These are phyloP conservation scores for Cephonodes hylas DNA, from an alignment of 2,888 invertebrate genomes.

Conservation along the genomic window DNA sequence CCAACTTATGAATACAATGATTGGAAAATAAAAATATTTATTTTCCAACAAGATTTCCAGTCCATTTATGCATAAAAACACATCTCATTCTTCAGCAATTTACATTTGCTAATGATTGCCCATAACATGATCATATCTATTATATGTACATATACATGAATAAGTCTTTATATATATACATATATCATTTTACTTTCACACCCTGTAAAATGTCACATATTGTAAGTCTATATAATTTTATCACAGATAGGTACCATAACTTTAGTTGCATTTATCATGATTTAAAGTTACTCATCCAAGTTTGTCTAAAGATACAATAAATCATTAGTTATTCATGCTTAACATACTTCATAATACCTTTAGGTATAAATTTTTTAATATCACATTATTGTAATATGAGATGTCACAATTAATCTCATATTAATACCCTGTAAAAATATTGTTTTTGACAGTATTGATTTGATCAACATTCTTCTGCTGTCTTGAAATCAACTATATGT, in stretches of 20 bases:
- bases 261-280: neutral
- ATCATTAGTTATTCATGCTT: neutral
- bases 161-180: neutral
- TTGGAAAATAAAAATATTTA: too few species aligned
- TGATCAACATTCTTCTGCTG: slow-evolving; percentile 16
- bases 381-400: slow-evolving; percentile 3
- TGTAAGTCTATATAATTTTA: slow-evolving; percentile 17
- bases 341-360: neutral
- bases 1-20: too few species aligned
- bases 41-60: too few species aligned
- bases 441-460: neutral
- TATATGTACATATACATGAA: too few species aligned
- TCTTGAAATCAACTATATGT: slow-evolving; percentile 5
- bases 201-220: neutral
- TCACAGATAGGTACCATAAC: slow-evolving; percentile 22
- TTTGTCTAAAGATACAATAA: neutral
- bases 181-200: neutral
- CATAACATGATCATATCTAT: too few species aligned
- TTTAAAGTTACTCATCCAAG: neutral
- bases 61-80: too few species aligned
- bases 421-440: slow-evolving; percentile 17
- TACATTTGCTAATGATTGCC: too few species aligned
- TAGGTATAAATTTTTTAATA: neutral
- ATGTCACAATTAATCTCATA: neutral
- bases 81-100: too few species aligned